A percentile compares a stretch with the other conserved stretches of the same genome.
phyloP scores from a whole-genome alignment of 2,888 invertebrate species.

The Lepidochitona cinerea region DNA sequence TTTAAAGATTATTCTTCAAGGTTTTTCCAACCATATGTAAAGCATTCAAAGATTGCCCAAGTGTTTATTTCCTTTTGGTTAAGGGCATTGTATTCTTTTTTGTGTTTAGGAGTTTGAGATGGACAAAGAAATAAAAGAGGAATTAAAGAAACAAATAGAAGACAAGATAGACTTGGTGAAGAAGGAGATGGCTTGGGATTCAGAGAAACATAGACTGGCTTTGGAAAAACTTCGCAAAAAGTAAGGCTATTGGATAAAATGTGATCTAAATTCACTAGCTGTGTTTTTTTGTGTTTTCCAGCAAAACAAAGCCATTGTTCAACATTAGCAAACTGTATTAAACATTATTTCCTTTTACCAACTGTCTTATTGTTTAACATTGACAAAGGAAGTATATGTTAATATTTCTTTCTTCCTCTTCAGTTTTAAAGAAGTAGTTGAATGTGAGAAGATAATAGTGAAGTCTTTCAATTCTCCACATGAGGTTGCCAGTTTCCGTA shows the following conservation, averaged over 20 bases:
- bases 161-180: conserved; percentile 64
- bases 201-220: conserved; percentile 67
- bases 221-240: conserved; percentile 65
- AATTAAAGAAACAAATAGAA: conserved; percentile 59
- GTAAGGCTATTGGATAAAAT: conserved; percentile 35
- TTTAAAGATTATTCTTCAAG: too few species aligned
- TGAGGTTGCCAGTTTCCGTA: conserved; percentile 67
- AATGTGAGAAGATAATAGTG: conserved; percentile 68
- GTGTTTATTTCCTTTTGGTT: too few species aligned
- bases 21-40: too few species aligned
- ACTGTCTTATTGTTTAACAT: not conserved
- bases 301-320: too few species aligned
- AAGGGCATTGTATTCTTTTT: not conserved
- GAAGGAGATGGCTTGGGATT: conserved; percentile 69
- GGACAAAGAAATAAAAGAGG: conserved; percentile 67
- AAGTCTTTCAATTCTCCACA: conserved; percentile 61
- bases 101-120: conserved; percentile 68
- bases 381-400: too few species aligned
- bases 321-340: too few species aligned
- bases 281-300: too few species aligned
- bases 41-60: too few species aligned
- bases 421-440: conserved; percentile 69
- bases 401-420: not conserved
- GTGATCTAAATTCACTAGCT: too few species aligned
- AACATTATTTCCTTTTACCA: not conserved